Evolutionary conservation across 2,797 vertebrate genomes (phyloP), one percentile per base, ranked within the genome.

Genomic region (Cygnus olor): DNA sequence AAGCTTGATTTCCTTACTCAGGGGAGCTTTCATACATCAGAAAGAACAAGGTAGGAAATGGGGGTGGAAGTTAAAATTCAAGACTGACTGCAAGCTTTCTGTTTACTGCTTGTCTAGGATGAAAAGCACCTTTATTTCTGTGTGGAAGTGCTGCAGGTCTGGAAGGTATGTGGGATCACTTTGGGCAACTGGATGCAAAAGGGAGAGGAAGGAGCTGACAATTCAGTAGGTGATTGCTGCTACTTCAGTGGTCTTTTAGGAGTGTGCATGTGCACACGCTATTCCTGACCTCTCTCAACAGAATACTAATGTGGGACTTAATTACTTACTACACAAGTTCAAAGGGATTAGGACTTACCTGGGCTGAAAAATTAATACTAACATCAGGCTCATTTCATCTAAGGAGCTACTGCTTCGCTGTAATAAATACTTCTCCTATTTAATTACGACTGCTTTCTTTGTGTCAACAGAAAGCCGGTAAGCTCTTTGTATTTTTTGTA

Each of bases 201-300:
- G 45, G 24, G 34, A 73, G 56, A 85, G 17, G 66, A 57, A 9
- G 15, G 40, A 42, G 57, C 13, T 57, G 42, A n/a, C 30, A 42
- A 4, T 34, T 60, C 17, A 32, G 72, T 11, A 36, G 32, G 38
- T 56, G n/a, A 14, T 5, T 64, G 25, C 15, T 54, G 45, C 28
- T 63, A 28, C 34, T 65, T 38, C 34, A 27, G 51, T 68, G 21
- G 17, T 63, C 36, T 70, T 10, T 65, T 10, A 24, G n/a, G 56
- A 7, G 6, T 3, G 64, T 3, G 5, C 27, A 47, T 3, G 6
- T 5, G 3, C 15, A 27, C 21, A 36, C 10, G 9, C 10, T 14
- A 15, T 14, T 24, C 56, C 61, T 73, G 25, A 56, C 25, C 30
- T 30, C 27, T 18, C 42, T 57, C 25, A 57, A n/a, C 7, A 49